These are phyloP conservation scores for Erpetoichthys calabaricus DNA, from an alignment of 2,797 vertebrate genomes.

Conservation along the genomic window DNA sequence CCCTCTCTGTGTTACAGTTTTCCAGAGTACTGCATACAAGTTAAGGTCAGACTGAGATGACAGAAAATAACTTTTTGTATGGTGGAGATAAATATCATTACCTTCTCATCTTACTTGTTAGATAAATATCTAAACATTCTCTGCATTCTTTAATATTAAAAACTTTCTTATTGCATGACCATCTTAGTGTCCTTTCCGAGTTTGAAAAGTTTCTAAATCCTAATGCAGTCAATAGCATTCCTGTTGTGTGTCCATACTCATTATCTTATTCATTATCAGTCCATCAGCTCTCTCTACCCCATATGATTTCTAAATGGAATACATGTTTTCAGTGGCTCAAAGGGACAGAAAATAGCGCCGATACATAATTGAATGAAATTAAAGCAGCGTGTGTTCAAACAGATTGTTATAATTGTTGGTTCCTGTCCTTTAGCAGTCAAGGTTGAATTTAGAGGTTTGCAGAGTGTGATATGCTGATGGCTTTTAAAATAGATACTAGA, in stretches of 20 bases:
- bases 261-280: constrained; percentile 7
- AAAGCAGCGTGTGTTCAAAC: constrained; percentile 7
- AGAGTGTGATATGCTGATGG: not conserved
- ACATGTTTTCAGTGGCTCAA: constrained; percentile 3
- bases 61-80: too few species aligned
- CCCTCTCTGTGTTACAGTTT: too few species aligned
- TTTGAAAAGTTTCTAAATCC: constrained; percentile 3
- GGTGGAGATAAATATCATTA: too few species aligned
- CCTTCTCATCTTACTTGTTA: too few species aligned
- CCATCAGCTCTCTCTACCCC: not conserved
- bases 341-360: not conserved
- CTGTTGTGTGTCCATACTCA: constrained; percentile 6
- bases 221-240: constrained; percentile 4
- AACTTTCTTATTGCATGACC: too few species aligned
- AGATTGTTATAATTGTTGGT: constrained; percentile 10
- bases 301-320: constrained; percentile 10
- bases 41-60: too few species aligned
- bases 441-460: constrained; percentile 1
- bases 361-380: constrained; percentile 2
- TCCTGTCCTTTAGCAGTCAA: constrained; percentile 5
- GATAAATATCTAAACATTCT: too few species aligned
- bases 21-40: too few species aligned
- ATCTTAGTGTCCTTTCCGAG: constrained; percentile 1
- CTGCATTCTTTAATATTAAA: too few species aligned
- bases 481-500: not conserved